Base-by-base conservation (phyloP, 2,888 invertebrate species). In the Sthenelais limicola region DNA sequence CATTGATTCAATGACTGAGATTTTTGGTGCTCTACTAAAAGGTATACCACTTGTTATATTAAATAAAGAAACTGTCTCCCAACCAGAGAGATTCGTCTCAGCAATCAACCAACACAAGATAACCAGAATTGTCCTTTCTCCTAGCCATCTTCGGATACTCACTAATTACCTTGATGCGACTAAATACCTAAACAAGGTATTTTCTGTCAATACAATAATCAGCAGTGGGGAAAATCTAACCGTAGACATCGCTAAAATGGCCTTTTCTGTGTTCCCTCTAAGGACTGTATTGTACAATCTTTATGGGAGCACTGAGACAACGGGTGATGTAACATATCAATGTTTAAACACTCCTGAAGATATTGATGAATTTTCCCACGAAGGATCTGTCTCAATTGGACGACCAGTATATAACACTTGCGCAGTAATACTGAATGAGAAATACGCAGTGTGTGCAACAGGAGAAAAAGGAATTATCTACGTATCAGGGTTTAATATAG, bases 261-360 rank as follows among this genome's bases (percentile, higher is more conserved):
- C 68, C 56, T 72, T 56, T 18, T 15, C 21, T 7, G 48, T 54
- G 21, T 94, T 94, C 77, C 75, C 68, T 15, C 66, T 73, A 26
- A 88, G 89, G 0, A 92, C 92, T 76, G 89, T 90, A 21, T 88
- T 96, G 49, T 94, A 94, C 69, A 96, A 96, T 85, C 95, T 95
- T 84, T 96, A 95, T 82, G 96, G 96, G 0, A 94, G 95, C 78
- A 95, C 96, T 0, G 96, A 96, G 86, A 92, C 95, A 0, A 95
- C 95, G 93, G 96, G 94, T 0, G 96, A 95, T 84, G 94, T 96
- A 1, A 94, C 95, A 0, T 95, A 91, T 82, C 92, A 93, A 80
- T 90, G 92, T 0, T 89, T 95, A 80, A 91, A 90, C 73, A 90
- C 89, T 67, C 83, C 88, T 18, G 75, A 82, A 24, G 82, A 83